phyloP scores from a whole-genome alignment of 2,113 vertebrate genomes.

The Phylloscopus whistleri region DNA sequence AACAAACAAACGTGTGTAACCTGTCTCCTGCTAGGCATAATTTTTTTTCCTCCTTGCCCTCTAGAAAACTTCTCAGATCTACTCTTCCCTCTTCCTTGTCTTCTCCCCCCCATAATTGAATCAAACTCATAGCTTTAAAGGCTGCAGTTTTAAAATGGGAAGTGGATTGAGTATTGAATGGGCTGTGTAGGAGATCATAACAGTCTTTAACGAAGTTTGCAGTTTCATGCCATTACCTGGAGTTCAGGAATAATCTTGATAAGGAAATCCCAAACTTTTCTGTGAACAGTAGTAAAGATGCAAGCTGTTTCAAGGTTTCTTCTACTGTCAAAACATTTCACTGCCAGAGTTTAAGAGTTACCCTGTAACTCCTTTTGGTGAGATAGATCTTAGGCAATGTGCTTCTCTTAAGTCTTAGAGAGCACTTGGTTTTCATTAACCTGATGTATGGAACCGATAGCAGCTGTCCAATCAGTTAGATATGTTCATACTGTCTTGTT shows the following conservation, averaged over 20 bases:
- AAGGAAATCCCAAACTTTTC: not conserved
- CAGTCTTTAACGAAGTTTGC: not conserved
- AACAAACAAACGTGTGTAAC: not conserved
- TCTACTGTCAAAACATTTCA: conserved; percentile 52
- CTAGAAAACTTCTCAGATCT: not conserved
- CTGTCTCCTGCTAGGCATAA: not conserved
- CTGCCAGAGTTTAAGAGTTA: conserved; percentile 13
- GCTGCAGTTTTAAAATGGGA: not conserved
- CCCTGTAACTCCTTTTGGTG: conserved; percentile 18
- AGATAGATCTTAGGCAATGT: not conserved
- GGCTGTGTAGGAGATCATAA: not conserved
- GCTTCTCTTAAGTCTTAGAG: conserved; percentile 33
- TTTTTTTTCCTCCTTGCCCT: not conserved
- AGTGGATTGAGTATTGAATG: not conserved
- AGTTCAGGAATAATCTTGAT: not conserved
- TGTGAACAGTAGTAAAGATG: not conserved
- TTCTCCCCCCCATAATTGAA: not conserved
- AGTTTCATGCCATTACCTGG: not conserved
- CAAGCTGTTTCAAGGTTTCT: conserved; percentile 8
- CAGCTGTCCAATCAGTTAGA: conserved; percentile 3
- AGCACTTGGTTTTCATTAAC: conserved; percentile 58
- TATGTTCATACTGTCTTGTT: not conserved
- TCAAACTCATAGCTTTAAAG: not conserved
- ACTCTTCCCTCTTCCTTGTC: not conserved
- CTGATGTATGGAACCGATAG: not conserved